Conservation (phyloP, 2,113 vertebrate species). For the Miniopterus natalensis region DNA sequence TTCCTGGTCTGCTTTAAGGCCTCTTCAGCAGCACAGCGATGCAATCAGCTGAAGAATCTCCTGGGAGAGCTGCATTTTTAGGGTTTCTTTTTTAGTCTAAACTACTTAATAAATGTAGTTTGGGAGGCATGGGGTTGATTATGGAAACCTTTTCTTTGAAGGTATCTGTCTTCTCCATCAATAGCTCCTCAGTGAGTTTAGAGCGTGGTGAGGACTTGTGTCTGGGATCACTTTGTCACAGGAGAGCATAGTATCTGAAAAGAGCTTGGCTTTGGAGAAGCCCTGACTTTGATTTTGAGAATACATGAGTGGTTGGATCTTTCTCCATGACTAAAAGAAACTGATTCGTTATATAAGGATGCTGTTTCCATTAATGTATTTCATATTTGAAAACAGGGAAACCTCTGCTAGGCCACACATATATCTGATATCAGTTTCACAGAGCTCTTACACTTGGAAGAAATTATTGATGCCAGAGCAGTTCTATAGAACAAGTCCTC, state of each 20-base stretch:
- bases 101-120: constrained; percentile 44
- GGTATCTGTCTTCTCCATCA: background rate
- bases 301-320: background rate
- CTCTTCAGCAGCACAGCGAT: background rate
- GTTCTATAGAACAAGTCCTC: background rate
- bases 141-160: constrained; percentile 13
- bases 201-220: background rate
- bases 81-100: constrained; percentile 40
- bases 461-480: background rate
- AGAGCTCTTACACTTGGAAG: constrained; percentile 26
- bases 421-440: background rate
- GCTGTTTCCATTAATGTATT: constrained; percentile 2
- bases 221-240: background rate
- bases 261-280: background rate
- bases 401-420: background rate
- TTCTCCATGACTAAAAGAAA: constrained; percentile 28
- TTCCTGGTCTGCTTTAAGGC: background rate
- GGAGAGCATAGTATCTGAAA: background rate
- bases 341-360: background rate
- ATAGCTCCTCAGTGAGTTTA: background rate
- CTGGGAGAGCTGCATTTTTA: background rate
- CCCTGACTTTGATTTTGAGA: background rate
- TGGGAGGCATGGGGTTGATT: background rate
- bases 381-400: constrained; percentile 49
- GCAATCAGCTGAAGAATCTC: background rate